phyloP scores from a whole-genome alignment of 2,797 vertebrate genomes.

The Argyrosomus regius region DNA sequence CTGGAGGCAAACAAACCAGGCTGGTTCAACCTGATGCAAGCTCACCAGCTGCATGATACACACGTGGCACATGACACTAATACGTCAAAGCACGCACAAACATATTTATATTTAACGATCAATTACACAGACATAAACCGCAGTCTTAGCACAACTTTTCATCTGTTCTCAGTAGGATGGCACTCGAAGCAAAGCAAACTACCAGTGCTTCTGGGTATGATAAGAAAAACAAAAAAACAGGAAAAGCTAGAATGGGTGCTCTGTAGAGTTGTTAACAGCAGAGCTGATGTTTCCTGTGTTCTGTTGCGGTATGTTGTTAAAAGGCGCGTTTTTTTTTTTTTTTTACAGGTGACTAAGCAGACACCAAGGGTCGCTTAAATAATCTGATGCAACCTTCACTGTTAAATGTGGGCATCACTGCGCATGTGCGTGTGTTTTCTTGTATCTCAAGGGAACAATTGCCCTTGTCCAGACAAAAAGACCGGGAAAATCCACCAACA shows the following conservation, averaged over 20 bases:
- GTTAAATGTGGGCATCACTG: background rate
- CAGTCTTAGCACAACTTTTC: background rate
- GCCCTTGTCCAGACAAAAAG: background rate
- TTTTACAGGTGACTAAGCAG: background rate
- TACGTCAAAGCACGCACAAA: background rate
- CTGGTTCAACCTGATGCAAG: slow-evolving; percentile 29
- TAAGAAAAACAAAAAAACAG: background rate
- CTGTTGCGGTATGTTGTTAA: too few relatives aligned
- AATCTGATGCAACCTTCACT: background rate
- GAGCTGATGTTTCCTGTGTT: background rate
- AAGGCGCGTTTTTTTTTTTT: too few relatives aligned
- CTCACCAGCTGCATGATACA: background rate
- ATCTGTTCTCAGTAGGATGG: background rate
- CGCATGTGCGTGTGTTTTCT: too few relatives aligned
- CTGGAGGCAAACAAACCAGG: slow-evolving; percentile 12
- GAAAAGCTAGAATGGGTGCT: background rate
- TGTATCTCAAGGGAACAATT: background rate
- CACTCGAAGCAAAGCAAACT: background rate
- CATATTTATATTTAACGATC: background rate
- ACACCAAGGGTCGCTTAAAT: background rate
- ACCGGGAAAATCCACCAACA: background rate
- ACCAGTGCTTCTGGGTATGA: background rate
- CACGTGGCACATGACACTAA: background rate
- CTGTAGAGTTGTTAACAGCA: background rate
- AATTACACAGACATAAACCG: background rate